Conservation (phyloP, 2,888 invertebrate species). For the Heteromyza rotundicornis region DNA sequence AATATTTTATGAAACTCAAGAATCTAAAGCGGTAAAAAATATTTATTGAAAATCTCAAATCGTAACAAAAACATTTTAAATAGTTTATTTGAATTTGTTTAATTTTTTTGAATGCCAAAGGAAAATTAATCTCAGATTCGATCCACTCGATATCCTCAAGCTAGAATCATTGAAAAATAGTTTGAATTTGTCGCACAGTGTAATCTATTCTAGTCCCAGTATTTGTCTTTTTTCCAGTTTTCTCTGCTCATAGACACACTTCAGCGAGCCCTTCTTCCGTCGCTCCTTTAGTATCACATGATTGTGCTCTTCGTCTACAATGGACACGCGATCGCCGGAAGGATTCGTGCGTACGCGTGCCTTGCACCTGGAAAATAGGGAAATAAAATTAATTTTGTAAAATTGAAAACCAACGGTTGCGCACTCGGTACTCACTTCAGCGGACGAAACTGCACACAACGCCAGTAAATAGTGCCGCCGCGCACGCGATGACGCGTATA, state of each 20-base stretch:
- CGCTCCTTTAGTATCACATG: slow-evolving; percentile 46
- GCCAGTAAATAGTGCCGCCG: slow-evolving; percentile 54
- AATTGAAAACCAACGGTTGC: not conserved
- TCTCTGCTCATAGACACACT: slow-evolving; percentile 45
- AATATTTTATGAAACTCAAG: too few relatives aligned
- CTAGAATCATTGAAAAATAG: too few relatives aligned
- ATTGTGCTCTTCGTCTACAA: slow-evolving; percentile 48
- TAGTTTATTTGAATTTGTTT: slow-evolving; percentile 30
- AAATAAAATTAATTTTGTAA: too few relatives aligned
- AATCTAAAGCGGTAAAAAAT: too few relatives aligned
- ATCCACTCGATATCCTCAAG: too few relatives aligned
- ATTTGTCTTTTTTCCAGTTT: slow-evolving; percentile 37
- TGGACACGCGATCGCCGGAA: slow-evolving; percentile 46
- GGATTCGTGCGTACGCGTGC: slow-evolving; percentile 48
- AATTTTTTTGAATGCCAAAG: slow-evolving; percentile 17
- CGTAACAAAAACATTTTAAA: too few relatives aligned
- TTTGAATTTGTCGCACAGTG: too few relatives aligned
- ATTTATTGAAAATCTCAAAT: too few relatives aligned
- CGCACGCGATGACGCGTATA: slow-evolving; percentile 51
- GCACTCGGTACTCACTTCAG: slow-evolving; percentile 41
- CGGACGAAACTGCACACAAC: slow-evolving; percentile 54
- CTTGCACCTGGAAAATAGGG: slow-evolving; percentile 39
- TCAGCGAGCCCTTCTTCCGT: slow-evolving; percentile 51
- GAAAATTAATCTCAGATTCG: not conserved
- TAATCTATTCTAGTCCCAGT: too few relatives aligned